A percentile compares a stretch with the other conserved stretches of the same genome.
Evolutionary conservation across 2,888 invertebrate species (phyloP).

Genomic region (Nezara viridula): DNA sequence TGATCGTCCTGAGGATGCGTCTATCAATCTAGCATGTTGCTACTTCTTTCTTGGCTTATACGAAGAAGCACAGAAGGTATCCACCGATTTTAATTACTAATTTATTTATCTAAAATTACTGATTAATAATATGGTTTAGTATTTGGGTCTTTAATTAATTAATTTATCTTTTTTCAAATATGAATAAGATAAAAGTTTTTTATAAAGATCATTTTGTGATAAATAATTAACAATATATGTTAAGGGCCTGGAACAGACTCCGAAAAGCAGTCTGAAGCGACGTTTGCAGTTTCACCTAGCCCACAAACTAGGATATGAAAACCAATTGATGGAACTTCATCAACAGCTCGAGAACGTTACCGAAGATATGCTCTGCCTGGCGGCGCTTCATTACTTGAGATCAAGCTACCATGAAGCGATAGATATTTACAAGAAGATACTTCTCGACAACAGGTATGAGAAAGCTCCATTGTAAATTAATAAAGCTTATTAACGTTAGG

Average conservation of each 20-base stretch:
- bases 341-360: constrained; percentile 87
- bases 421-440: constrained; percentile 94
- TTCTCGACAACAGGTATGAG: constrained; percentile 87
- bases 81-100: not conserved
- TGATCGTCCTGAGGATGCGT: constrained; percentile 75
- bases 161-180: not conserved
- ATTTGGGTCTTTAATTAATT: too few relatives aligned
- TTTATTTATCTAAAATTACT: too few relatives aligned
- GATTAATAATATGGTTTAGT: too few relatives aligned
- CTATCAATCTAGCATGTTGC: constrained; percentile 90
- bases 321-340: constrained; percentile 85
- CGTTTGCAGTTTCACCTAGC: constrained; percentile 92
- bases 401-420: constrained; percentile 99
- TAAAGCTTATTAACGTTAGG: not conserved
- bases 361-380: constrained; percentile 95
- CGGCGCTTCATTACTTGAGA: constrained; percentile 95
- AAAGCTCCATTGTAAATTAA: not conserved
- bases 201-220: not conserved
- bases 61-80: constrained; percentile 76
- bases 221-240: not conserved
- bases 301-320: constrained; percentile 92
- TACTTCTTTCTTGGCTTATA: constrained; percentile 95
- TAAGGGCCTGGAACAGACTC: constrained; percentile 74
- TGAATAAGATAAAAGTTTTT: too few relatives aligned
- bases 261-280: constrained; percentile 78